Evolutionary conservation across 2,113 vertebrate species (phyloP), one percentile per base, ranked within the genome.

Genomic region (Eulemur rufifrons): DNA sequence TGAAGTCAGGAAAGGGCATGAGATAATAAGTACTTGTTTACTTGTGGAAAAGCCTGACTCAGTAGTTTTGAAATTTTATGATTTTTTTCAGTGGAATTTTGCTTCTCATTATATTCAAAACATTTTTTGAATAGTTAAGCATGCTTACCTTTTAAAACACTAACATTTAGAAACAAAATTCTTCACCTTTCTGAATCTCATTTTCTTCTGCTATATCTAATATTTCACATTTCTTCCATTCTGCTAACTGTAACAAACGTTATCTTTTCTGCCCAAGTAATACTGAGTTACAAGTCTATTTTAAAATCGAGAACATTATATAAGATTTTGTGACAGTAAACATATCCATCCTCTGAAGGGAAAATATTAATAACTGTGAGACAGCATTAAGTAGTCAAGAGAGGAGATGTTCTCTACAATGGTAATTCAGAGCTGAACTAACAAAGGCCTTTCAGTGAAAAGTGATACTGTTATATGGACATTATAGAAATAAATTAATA

Each of bases 301-400:
- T 93, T 25, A 95, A 86, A 92, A 86, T 50, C 10, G 89, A 82
- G 42, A 83, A n/a, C 34, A 69, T 94, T 47, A 2, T 88, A 39
- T 85, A 92, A 74, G 59, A 87, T 96, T 93, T 93, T 91, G 64
- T 89, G 74, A 87, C 80, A 68, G 8, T 91, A 84, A 92, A 52
- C 23, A 74, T 47, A 82, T 73, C 18, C 29, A 69, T 92, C 56
- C 11, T 95, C 4, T 85, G 45, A 90, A 95, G 20, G 59, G 37
- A 76, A 96, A 76, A 80, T 56, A 21, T 7, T 56, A 56, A 56
- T 85, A 64, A 71, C 82, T 68, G 91, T 34, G 86, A 96, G 82
- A 42, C 14, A 90, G 32, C 76, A 15, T 78, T 89, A 86, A 42
- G 74, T 61, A 91, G 59, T 91, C 82, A 78, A 78, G 81, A 96